Evolutionary conservation across 2,113 vertebrate species (phyloP).

Genomic region (Sapajus apella): DNA sequence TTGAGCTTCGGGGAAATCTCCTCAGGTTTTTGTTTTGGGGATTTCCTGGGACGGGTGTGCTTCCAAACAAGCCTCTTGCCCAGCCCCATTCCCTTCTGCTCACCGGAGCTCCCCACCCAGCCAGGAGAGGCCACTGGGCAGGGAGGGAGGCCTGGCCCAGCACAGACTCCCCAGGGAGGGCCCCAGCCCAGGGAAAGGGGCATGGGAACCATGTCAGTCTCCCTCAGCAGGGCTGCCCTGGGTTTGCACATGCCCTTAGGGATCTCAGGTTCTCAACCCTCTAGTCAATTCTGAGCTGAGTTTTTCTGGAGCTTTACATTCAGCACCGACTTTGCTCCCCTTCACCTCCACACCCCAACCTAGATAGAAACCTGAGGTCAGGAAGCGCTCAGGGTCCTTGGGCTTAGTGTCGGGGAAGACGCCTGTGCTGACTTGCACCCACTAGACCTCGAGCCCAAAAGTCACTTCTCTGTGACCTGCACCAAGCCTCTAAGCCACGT

Average conservation of each 20-base stretch:
- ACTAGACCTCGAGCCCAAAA: neutral
- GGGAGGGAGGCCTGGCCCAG: neutral
- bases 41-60: neutral
- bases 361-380: neutral
- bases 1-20: neutral
- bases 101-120: neutral
- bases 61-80: neutral
- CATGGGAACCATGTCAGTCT: neutral
- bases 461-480: neutral
- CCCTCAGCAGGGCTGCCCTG: neutral
- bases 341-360: neutral
- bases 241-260: rapidly evolving
- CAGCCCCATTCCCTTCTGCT: neutral
- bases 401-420: neutral
- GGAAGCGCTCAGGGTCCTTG: rapidly evolving
- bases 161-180: rapidly evolving
- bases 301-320: neutral
- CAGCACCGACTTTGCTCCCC: neutral
- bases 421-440: neutral
- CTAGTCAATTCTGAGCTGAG: neutral
- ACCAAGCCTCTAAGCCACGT: no score
- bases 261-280: neutral
- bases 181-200: rapidly evolving
- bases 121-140: neutral
- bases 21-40: neutral